Percentiles rank a stretch among this genome's conserved stretches.
Conservation (phyloP, 1,140 invertebrate species). For the Drosophila parvula region DNA sequence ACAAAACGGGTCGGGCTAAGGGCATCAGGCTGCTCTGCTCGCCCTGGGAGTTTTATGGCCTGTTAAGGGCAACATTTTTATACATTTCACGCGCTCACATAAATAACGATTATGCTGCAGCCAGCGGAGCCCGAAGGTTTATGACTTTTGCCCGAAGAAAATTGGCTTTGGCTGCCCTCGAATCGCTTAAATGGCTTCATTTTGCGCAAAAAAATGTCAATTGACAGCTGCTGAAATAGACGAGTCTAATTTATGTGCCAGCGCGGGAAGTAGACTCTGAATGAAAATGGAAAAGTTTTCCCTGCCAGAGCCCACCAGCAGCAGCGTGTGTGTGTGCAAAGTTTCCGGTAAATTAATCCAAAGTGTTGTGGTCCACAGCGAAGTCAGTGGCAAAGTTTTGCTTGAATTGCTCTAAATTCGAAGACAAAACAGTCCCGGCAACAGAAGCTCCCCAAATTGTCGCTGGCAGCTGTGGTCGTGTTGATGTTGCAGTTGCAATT, state of each 20-base stretch:
- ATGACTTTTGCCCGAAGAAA: conserved; percentile 63
- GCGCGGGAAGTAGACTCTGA: conserved; percentile 36
- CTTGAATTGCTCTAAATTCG: conserved; percentile 55
- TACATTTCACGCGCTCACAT: conserved; percentile 79
- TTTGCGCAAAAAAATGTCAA: conserved; percentile 66
- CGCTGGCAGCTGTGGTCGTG: conserved; percentile 61
- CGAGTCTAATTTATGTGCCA: conserved; percentile 56
- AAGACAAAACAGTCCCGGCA: conserved; percentile 57
- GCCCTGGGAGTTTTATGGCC: conserved; percentile 53
- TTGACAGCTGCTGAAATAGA: conserved; percentile 65
- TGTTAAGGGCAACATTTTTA: conserved; percentile 72
- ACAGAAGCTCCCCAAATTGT: conserved; percentile 56
- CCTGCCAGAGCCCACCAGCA: background rate
- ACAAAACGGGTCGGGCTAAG: conserved; percentile 6
- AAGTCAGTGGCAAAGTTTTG: conserved; percentile 61
- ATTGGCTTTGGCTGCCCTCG: conserved; percentile 54
- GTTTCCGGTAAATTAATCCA: conserved; percentile 78
- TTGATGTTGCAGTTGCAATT: conserved; percentile 22
- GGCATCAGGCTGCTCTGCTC: background rate
- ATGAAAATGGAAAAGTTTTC: conserved; percentile 63
- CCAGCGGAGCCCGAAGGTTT: conserved; percentile 65
- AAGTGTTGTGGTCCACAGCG: conserved; percentile 60
- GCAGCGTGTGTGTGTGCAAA: conserved; percentile 28
- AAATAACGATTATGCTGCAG: conserved; percentile 73
- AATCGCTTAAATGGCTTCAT: conserved; percentile 72